A percentile compares a stretch with the other conserved stretches of the same genome.
These are phyloP conservation scores for Hemiscyllium ocellatum DNA, from an alignment of 2,113 vertebrate species.

Conservation along the genomic window DNA sequence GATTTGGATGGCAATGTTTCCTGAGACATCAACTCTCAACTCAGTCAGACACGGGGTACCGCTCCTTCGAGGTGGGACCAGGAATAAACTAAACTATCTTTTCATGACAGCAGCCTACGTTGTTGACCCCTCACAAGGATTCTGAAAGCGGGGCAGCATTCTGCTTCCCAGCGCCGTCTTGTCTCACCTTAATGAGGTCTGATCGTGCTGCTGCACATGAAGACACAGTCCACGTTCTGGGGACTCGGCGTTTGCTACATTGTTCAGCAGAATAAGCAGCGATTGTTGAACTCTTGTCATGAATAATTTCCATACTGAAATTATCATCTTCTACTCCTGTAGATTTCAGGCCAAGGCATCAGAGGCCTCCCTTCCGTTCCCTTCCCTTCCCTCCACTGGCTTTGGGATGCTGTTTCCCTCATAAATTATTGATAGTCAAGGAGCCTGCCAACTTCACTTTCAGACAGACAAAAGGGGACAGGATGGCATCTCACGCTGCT, in stretches of 20 bases:
- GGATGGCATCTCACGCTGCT: constrained; percentile 57
- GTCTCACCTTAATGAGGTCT: not conserved
- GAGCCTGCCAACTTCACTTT: constrained; percentile 59
- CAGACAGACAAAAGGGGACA: constrained; percentile 57
- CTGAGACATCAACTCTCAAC: not conserved
- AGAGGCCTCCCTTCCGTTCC: constrained; percentile 41
- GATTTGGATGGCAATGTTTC: not conserved
- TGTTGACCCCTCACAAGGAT: not conserved
- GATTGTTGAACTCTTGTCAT: constrained; percentile 30
- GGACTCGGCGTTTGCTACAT: not conserved
- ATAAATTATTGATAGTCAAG: constrained; percentile 71
- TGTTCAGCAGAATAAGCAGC: constrained; percentile 12
- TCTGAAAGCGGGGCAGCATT: not conserved
- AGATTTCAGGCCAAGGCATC: constrained; percentile 44
- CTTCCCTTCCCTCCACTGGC: constrained; percentile 47
- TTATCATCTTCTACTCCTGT: constrained; percentile 29
- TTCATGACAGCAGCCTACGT: not conserved
- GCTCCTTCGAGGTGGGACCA: not conserved
- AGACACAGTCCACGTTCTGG: not conserved
- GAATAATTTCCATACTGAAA: constrained; percentile 31
- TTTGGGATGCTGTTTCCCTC: constrained; percentile 55
- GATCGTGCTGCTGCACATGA: too few species aligned
- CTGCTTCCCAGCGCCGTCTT: not conserved
- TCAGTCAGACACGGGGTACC: not conserved
- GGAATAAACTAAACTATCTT: not conserved